Evolutionary conservation across 1,140 invertebrate species (phyloP), one percentile per base, ranked within the genome.

Genomic region (Trissolcus basalis): DNA sequence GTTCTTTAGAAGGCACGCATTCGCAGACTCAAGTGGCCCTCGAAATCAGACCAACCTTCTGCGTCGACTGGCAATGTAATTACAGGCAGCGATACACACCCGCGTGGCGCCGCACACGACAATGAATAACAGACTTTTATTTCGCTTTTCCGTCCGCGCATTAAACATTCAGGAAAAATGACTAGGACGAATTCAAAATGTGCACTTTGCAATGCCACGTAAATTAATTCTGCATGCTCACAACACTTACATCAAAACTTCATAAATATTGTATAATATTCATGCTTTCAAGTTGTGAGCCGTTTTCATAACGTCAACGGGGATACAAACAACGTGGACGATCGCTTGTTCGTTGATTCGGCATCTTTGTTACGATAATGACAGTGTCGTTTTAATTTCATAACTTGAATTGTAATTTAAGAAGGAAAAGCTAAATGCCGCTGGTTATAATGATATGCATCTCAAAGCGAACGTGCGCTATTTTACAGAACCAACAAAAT

Each of bases 1-100:
- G 50, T 51, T 78, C 60, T 81, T 81, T 81, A 71, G 60, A 73
- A 55, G 51, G 27, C 56, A 75, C 68, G 70, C 68, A 69, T 49
- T 59, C 54, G 55, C 58, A 9, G 54, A 59, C 51, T 68, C 67
- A 50, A 79, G 65, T 76, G 69, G 78, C 51, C 59, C 65, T 79
- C 48, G 60, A 68, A 78, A 70, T 68, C 64, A 69, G 58, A 59
- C 51, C 49, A 27, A 61, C 45, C 16, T 59, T 47, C 51, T 48
- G 45, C 51, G 48, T 53, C 47, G 59, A 75, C 61, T 65, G 45
- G 53, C 65, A 65, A 69, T 54, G 45, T 65, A 69, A 76, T 76
- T 69, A 76, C 72, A 53, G 54, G 9, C 54, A 49, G 44, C 45
- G 15, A 58, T 74, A 51, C 51, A 36, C 45, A 60, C 53, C 60